Base-by-base conservation (phyloP, 2,113 vertebrate genomes). In the Crypturellus undulatus region DNA sequence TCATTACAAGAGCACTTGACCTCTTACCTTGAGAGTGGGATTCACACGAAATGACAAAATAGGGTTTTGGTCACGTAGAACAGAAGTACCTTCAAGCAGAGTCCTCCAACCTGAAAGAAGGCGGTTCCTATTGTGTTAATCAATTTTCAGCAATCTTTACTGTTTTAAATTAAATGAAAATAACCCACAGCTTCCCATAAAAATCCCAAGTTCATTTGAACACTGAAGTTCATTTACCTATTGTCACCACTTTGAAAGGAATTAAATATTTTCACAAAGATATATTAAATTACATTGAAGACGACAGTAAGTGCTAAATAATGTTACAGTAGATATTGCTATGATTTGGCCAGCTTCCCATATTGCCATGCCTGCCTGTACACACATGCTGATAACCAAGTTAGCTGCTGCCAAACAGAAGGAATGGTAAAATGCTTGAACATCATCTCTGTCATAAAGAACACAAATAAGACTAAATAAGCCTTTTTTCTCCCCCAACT, bases 21-120 rank as follows among this genome's bases (percentile, higher is more conserved):
- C 69, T 49, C 49, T 95, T 97, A 98, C 97, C 93, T 96, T 87
- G 67, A 36, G 51, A 28, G 63, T 52, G 47, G 63, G 26, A 60
- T 97, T 89, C 94, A 94, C 83, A 20, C 76, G 71, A 82, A 97
- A 97, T 12, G 51, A 26, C 65, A 73, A 91, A 4, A 11, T 38
- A 51, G 24, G 32, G 19, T 79, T 77, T 18, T 34, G 91, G 69
- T 34, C 79, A 32, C 30, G 43, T 56, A 69, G 64, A 43, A n/a
- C 26, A 64, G 88, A 79, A 36, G 24, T 89, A 64, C 96, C 94
- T 91, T 90, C 91, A 67, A 36, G 9, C 32, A 94, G 72, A 59
- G 94, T 97, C 63, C 96, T 97, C 96, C 96, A 97, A 92, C 94
- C 97, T 98, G 88, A 59, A 97, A 97, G 70, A 80, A 88, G 84